phyloP scores from a whole-genome alignment of 2,113 vertebrate species.

The Pangasianodon gigas region DNA sequence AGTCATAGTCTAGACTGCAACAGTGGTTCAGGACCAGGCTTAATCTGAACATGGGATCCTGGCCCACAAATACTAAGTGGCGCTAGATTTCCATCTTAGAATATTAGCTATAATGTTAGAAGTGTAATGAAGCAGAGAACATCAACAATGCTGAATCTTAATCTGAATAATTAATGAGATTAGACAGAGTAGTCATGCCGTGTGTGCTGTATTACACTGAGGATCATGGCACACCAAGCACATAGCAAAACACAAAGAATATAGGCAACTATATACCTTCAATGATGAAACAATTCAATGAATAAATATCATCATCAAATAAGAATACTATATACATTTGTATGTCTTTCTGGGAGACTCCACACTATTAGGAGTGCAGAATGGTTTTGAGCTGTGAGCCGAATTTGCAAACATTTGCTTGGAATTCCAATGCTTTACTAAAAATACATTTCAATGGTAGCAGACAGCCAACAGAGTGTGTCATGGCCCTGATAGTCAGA shows the following conservation, averaged over 20 bases:
- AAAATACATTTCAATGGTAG: not conserved
- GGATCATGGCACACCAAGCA: not conserved
- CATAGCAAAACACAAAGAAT: not conserved
- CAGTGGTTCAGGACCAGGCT: not conserved
- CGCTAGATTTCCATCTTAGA: not conserved
- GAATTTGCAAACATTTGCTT: not conserved
- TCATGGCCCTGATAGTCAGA: not conserved
- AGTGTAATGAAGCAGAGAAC: not conserved
- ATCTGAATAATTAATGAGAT: not conserved
- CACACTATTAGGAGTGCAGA: not conserved
- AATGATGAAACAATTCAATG: not conserved
- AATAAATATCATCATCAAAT: not conserved
- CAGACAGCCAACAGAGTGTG: not conserved
- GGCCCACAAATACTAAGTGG: not conserved
- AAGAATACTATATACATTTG: not conserved
- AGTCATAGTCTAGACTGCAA: not conserved
- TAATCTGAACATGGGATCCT: not conserved
- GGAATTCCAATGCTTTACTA: not conserved
- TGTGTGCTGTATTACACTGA: not conserved
- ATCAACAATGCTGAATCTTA: not conserved
- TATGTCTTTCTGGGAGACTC: not conserved
- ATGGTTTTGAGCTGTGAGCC: not conserved
- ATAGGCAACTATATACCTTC: not conserved
- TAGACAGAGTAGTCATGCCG: not conserved
- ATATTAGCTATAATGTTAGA: not conserved